phyloP scores from a whole-genome alignment of 2,113 vertebrate genomes.

The Bagarius yarrelli region DNA sequence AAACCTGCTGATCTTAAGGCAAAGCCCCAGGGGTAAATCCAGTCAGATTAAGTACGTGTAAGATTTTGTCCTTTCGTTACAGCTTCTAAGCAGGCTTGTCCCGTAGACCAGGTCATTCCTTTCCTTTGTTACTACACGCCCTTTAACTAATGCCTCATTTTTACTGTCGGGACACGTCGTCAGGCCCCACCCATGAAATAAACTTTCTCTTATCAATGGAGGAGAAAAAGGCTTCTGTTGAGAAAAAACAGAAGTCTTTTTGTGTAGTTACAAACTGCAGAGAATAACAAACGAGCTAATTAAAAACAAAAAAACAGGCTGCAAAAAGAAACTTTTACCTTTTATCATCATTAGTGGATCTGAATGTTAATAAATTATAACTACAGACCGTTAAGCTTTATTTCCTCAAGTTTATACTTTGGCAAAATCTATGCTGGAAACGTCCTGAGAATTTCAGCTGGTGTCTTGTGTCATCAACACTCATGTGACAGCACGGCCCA shows the following conservation, averaged over 20 bases:
- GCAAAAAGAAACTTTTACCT: neutral
- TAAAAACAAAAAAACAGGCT: neutral
- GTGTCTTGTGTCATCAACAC: neutral
- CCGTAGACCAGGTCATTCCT: neutral
- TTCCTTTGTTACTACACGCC: slow-evolving; percentile 19
- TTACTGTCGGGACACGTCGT: slow-evolving; percentile 30
- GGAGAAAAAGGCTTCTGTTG: neutral
- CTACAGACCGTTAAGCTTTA: no score
- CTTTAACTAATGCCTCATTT: slow-evolving; percentile 15
- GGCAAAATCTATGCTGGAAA: neutral
- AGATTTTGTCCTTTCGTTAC: neutral
- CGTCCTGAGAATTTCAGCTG: neutral
- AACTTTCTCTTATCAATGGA: slow-evolving; percentile 18
- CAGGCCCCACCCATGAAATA: slow-evolving; percentile 33
- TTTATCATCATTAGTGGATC: no score
- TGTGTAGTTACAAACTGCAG: neutral
- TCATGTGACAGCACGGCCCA: slow-evolving; percentile 5
- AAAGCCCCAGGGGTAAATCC: neutral
- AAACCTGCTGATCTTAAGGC: neutral
- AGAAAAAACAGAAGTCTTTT: neutral
- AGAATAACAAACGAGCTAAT: neutral
- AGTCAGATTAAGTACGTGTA: neutral
- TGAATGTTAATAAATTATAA: no score
- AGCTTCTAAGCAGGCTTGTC: neutral
- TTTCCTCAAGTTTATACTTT: no score